phyloP scores from a whole-genome alignment of 2,113 vertebrate species.

The Orthonyx spaldingii region DNA sequence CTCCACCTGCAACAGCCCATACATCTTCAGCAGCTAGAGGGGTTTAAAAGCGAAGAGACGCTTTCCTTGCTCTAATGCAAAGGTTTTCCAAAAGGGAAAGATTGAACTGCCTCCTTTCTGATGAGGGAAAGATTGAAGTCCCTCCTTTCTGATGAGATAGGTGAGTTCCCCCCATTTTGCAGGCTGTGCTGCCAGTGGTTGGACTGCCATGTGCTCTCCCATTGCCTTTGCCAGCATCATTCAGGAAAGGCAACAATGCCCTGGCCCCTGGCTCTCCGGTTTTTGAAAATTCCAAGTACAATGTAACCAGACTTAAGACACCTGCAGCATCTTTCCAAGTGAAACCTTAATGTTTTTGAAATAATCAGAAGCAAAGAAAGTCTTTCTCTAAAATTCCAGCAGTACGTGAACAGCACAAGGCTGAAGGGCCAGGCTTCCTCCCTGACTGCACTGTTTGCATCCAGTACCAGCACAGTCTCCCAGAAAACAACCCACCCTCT shows the following conservation, averaged over 20 bases:
- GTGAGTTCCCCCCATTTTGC: neutral
- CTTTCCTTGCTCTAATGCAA: neutral
- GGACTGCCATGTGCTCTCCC: neutral
- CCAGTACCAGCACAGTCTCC: neutral
- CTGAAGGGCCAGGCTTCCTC: neutral
- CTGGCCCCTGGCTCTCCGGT: accelerated
- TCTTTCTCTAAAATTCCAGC: neutral
- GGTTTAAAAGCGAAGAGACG: neutral
- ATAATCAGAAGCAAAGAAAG: neutral
- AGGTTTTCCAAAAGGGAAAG: neutral
- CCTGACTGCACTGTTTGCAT: accelerated
- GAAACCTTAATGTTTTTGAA: neutral
- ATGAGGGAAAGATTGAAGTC: neutral
- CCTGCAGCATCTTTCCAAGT: neutral
- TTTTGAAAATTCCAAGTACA: neutral
- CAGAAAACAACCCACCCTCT: neutral
- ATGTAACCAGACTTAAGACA: neutral
- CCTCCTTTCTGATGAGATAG: neutral
- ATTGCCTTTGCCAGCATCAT: neutral
- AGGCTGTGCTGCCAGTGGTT: neutral
- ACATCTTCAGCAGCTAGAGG: neutral
- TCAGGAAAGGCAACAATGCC: neutral
- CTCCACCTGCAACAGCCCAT: neutral
- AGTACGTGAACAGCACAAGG: accelerated
- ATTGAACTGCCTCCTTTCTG: neutral